phyloP scores from a whole-genome alignment of 2,888 invertebrate genomes.

The Emmelina monodactyla region DNA sequence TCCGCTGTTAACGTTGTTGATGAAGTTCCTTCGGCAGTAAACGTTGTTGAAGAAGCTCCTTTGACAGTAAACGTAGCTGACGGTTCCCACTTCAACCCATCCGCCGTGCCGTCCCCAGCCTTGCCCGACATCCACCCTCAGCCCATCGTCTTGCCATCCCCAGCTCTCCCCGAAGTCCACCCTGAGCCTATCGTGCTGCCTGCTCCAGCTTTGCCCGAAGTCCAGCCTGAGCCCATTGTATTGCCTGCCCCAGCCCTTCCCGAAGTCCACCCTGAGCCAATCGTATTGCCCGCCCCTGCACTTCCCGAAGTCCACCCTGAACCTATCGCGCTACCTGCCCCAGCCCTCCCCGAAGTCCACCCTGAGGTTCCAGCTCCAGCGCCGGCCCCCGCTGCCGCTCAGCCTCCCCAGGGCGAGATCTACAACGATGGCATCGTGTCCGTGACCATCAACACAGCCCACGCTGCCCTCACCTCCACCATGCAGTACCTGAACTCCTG shows the following conservation, averaged over 20 bases:
- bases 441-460: slow-evolving; percentile 28
- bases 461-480: slow-evolving; percentile 28
- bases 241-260: slow-evolving; percentile 7
- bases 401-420: too few relatives aligned
- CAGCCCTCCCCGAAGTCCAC: slow-evolving; percentile 6
- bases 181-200: slow-evolving; percentile 15
- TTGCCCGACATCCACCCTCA: slow-evolving; percentile 14
- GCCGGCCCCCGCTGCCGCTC: not conserved
- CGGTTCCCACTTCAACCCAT: too few relatives aligned
- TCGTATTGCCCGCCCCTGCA: slow-evolving; percentile 2
- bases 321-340: slow-evolving; percentile 2
- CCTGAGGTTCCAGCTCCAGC: slow-evolving; percentile 11
- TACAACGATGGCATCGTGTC: slow-evolving; percentile 40
- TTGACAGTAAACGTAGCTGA: not conserved
- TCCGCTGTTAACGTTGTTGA: slow-evolving; percentile 13
- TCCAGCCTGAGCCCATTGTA: slow-evolving; percentile 9
- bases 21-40: slow-evolving; percentile 1
- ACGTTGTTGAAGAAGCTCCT: not conserved
- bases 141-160: slow-evolving; percentile 11
- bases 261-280: slow-evolving; percentile 9
- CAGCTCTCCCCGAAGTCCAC: slow-evolving; percentile 14
- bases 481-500: slow-evolving; percentile 38
- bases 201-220: slow-evolving; percentile 10
- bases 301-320: slow-evolving; percentile 10
- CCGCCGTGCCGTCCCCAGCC: slow-evolving; percentile 10